Base-by-base conservation (phyloP, 2,888 invertebrate species). In the Melikaiella ostensackeni region DNA sequence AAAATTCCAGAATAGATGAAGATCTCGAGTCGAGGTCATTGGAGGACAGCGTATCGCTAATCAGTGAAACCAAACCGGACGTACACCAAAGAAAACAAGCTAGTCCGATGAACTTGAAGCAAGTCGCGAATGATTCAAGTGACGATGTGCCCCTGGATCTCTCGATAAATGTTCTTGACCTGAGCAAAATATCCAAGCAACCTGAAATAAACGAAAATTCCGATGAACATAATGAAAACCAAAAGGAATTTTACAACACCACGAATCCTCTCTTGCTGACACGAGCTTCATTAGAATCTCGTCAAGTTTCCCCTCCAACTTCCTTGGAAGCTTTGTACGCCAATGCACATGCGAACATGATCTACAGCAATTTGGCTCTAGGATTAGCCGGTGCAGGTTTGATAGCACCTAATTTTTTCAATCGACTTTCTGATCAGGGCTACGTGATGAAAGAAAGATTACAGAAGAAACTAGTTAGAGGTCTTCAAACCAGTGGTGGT, bases 131-230 rank as follows among this genome's bases (percentile, higher is more conserved):
- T 62, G 42, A 75, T 59, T 79, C 76, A 1, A 83, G 82, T 35
- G 89, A 90, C 24, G 92, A 92, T 80, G 90, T 93, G 33, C 94
- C 96, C 0, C 93, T 96, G 76, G 96, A 97, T 91, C 92, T 96
- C 35, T 95, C 95, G 76, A 96, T 95, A 92, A 96, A 96, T 90
- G 97, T 96, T 6, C 92, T 97, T 64, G 97, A 97, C 92, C 93
- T 97, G 81, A 97, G 97, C 89, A 96, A 96, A 88, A 97, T 97
- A 91, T 86, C 89, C 9, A 85, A 85, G 57, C 82, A 84, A 13
- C 83, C 83, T 7, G 85, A 84, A 46, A 27, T 78, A 11, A 86
- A 86, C n/a, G 86, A 87, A 1, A 85, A 87, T 11, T 82, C 85
- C 1, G 78, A 75, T 33, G 21, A 75, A 0, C 81, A 75, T 33